Conservation (phyloP, 2,113 vertebrate genomes). For the Callorhinus ursinus region DNA sequence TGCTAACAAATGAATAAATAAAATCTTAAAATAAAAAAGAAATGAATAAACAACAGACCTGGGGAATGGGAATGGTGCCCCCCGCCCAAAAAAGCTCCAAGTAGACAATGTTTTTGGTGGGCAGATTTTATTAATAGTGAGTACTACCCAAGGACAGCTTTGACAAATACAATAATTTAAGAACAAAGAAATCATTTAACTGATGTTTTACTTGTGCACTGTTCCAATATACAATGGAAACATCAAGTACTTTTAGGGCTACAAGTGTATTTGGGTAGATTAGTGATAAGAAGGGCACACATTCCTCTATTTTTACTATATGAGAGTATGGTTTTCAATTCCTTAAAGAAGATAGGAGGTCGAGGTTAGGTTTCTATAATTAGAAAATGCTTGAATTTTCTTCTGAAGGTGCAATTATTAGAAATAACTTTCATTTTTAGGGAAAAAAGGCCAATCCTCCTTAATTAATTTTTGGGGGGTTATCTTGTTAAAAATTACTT, state of each 20-base stretch:
- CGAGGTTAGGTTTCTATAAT: not conserved
- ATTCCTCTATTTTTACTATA: not conserved
- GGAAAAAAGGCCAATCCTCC: not conserved
- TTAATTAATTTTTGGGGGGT: not conserved
- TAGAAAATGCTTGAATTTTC: slow-evolving; percentile 22
- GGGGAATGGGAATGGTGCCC: not conserved
- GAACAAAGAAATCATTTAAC: not conserved
- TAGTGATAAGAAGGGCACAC: not conserved
- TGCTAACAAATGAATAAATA: not conserved
- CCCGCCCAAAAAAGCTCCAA: not conserved
- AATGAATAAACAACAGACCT: not conserved
- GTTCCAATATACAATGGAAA: not conserved
- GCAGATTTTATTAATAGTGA: not conserved
- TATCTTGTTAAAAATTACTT: not conserved
- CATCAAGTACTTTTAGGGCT: not conserved
- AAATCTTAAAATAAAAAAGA: not conserved
- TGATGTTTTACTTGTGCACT: not conserved
- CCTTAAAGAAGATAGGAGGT: not conserved
- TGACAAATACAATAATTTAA: not conserved
- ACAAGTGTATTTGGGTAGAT: not conserved
- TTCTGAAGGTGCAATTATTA: not conserved
- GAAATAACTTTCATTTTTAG: slow-evolving; percentile 6
- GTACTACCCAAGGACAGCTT: not conserved
- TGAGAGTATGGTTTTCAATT: not conserved
- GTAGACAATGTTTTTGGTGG: not conserved